Conservation (phyloP, 2,113 vertebrate genomes). For the Cercopithecus mona region DNA sequence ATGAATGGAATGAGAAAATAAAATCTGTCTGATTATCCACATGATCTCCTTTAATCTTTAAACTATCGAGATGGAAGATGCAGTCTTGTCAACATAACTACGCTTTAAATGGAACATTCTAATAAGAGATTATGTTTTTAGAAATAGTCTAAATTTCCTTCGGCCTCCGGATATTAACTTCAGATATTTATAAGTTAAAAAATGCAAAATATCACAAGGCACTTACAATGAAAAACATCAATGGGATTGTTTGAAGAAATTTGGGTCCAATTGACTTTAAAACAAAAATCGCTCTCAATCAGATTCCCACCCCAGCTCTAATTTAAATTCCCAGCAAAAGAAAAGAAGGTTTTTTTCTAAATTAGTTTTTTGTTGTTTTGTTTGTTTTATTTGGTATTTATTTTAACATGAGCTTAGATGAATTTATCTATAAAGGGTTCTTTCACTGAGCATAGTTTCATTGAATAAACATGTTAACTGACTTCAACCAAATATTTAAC, state of each 20-base stretch:
- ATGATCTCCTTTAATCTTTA: not conserved
- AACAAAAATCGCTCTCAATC: not conserved
- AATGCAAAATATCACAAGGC: not conserved
- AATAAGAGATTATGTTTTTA: not conserved
- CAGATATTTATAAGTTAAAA: not conserved
- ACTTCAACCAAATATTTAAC: not conserved
- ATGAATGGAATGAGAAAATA: slow-evolving; percentile 2
- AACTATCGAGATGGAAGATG: not conserved
- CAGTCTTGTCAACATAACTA: not conserved
- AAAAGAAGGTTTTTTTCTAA: too few relatives aligned
- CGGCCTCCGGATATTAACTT: not conserved
- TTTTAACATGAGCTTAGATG: not conserved
- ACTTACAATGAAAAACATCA: not conserved
- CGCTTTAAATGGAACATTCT: not conserved
- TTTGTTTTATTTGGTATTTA: not conserved
- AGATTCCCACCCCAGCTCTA: not conserved
- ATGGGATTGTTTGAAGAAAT: not conserved
- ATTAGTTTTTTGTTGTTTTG: not conserved
- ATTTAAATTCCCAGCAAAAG: not conserved
- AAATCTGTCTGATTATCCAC: not conserved
- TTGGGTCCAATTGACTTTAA: not conserved
- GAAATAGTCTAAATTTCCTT: not conserved
- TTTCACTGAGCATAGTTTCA: not conserved
- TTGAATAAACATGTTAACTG: not conserved
- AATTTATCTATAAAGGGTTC: not conserved